These are phyloP conservation scores for Poecilia gillii DNA, from an alignment of 2,797 vertebrate species.

Conservation along the genomic window DNA sequence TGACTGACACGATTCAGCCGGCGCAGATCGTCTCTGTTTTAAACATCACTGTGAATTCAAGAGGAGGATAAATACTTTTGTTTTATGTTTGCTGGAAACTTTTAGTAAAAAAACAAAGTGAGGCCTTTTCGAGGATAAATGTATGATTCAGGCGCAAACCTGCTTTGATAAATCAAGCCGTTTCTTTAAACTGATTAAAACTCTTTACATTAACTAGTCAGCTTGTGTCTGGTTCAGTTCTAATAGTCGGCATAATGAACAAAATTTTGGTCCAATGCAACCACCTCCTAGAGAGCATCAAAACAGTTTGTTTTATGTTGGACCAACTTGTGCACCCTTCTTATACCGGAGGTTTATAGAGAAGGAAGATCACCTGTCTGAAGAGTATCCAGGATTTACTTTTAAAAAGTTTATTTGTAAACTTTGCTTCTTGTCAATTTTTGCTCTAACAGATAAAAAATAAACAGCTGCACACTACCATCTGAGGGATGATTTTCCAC, in stretches of 20 bases:
- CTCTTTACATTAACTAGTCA: background rate
- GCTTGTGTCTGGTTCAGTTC: background rate
- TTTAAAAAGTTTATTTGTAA: background rate
- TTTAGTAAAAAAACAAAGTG: background rate
- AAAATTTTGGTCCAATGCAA: background rate
- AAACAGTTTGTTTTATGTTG: background rate
- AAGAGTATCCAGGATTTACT: background rate
- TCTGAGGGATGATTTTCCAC: background rate
- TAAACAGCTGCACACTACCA: background rate
- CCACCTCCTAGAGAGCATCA: background rate
- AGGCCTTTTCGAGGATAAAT: background rate
- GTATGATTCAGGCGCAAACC: slow-evolving; percentile 32
- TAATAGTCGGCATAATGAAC: background rate
- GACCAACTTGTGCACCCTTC: background rate
- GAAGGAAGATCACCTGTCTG: background rate
- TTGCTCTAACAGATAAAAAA: background rate
- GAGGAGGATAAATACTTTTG: background rate
- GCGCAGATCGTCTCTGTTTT: background rate
- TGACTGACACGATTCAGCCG: background rate
- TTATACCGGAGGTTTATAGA: background rate
- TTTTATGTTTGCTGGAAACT: background rate
- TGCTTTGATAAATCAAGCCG: slow-evolving; percentile 10
- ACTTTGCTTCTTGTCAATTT: background rate
- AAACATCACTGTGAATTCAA: background rate
- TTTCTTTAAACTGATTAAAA: background rate